Evolutionary conservation across 2,888 invertebrate genomes (phyloP), one percentile per base, ranked within the genome.

Genomic region (Ophioninae sp.): DNA sequence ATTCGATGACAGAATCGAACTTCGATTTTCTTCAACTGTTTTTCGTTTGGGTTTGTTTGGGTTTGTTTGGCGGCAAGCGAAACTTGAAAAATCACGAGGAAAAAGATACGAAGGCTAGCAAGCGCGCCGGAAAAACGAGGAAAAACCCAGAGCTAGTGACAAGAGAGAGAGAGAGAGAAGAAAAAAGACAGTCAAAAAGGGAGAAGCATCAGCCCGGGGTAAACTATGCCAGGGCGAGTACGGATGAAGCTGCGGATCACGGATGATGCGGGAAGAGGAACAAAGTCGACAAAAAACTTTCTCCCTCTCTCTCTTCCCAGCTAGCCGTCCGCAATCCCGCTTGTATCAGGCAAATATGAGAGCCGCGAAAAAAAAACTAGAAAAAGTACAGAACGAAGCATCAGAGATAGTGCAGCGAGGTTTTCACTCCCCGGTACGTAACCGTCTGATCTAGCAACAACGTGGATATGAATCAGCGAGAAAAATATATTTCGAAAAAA

Each of bases 181-280:
- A 73, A 23, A 72, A 51, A 65, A 44, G n/a, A 22, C 23, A 56
- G 6, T 23, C 9, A 51, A 76, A 76, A 80, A 78, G 37, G 20
- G 65, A 9, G 61, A 78, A 79, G 71, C 76, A 65, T 76, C 75
- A 79, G 79, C 79, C 63, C 44, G 79, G 73, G 67, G 75, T 67
- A 75, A 78, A 81, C 81, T 71, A 79, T 67, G 68, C 81, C 81
- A 73, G 75, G 79, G 72, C 79, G 68, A 79, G 79, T 84, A 81
- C 79, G 75, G 81, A 84, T 79, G 79, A 79, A 81, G 63, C 67
- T 79, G 64, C 68, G 79, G 23, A 59, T 67, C 64, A 68, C 81
- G 61, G 67, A 83, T 74, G 37, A 75, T 56, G 69, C 22, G 73
- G 73, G 64, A 79, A 64, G 30, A 75, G 79, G 68, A 75, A 79